Evolutionary conservation across 2,113 vertebrate genomes (phyloP).

Genomic region (Esox niger): DNA sequence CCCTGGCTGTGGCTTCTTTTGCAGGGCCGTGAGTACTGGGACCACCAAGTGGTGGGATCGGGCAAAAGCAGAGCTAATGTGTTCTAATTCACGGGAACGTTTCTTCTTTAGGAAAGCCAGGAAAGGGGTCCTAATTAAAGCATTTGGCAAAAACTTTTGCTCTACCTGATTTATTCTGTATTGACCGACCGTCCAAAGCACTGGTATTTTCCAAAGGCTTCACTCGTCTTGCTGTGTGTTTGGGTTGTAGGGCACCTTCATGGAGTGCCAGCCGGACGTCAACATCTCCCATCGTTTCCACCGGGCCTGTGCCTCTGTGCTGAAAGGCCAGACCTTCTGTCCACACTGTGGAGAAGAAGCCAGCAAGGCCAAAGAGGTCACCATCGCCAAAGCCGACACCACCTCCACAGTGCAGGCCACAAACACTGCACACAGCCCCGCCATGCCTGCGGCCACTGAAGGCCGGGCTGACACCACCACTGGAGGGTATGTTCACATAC

Average conservation of each 20-base stretch:
- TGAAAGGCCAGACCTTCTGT: constrained; percentile 91
- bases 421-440: constrained; percentile 47
- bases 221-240: not conserved
- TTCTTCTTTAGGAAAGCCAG: no score
- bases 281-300: constrained; percentile 96
- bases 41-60: not conserved
- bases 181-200: not conserved
- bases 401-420: constrained; percentile 80
- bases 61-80: not conserved
- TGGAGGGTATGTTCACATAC: constrained; percentile 72
- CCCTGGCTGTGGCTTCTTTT: constrained; percentile 96
- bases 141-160: no score
- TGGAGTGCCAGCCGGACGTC: constrained; percentile 97
- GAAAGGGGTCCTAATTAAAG: no score
- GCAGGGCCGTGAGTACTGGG: constrained; percentile 84
- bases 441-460: constrained; percentile 74
- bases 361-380: constrained; percentile 94
- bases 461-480: constrained; percentile 95
- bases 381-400: constrained; percentile 96
- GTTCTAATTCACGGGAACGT: not conserved
- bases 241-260: constrained; percentile 85
- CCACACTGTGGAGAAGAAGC: constrained; percentile 96
- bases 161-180: no score
- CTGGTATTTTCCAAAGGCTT: not conserved
- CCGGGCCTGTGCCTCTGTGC: constrained; percentile 84